Conservation (phyloP, 2,797 vertebrate species). For the Mustela erminea region DNA sequence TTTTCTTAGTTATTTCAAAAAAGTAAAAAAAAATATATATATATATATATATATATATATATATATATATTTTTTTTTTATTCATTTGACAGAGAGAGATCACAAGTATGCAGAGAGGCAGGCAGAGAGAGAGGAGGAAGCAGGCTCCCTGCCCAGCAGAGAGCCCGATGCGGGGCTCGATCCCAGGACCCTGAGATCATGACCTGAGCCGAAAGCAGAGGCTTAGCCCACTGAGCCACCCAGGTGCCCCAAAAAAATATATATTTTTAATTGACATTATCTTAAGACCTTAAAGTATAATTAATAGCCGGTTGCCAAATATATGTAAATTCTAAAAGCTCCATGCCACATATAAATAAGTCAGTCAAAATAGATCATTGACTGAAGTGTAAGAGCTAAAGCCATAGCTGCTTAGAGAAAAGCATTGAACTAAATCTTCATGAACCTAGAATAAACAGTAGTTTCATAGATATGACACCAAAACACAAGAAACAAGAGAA, state of each 20-base stretch:
- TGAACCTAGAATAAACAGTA: not conserved
- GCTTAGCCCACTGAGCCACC: too few species aligned
- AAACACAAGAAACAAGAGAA: not conserved
- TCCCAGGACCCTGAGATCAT: too few species aligned
- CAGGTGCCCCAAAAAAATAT: too few species aligned
- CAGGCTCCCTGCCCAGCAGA: too few species aligned
- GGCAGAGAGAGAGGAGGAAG: too few species aligned
- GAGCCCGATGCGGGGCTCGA: too few species aligned
- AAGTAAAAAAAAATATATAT: not conserved
- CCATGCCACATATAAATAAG: not conserved
- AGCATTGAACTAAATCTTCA: not conserved
- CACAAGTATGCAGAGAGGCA: too few species aligned
- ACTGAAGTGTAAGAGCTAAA: not conserved
- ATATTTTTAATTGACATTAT: not conserved
- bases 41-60: too few species aligned
- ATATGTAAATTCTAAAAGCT: not conserved
- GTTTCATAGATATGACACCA: not conserved
- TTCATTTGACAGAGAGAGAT: too few species aligned
- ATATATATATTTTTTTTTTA: too few species aligned
- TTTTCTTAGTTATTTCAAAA: slow-evolving; percentile 20
- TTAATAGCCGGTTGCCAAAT: not conserved
- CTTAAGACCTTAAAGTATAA: not conserved
- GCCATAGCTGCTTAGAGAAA: not conserved
- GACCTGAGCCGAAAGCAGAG: too few species aligned
- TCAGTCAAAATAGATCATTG: not conserved